A percentile compares a stretch with the other conserved stretches of the same genome.
Evolutionary conservation across 2,888 invertebrate species (phyloP).

Genomic region (Cephus sareptanus): DNA sequence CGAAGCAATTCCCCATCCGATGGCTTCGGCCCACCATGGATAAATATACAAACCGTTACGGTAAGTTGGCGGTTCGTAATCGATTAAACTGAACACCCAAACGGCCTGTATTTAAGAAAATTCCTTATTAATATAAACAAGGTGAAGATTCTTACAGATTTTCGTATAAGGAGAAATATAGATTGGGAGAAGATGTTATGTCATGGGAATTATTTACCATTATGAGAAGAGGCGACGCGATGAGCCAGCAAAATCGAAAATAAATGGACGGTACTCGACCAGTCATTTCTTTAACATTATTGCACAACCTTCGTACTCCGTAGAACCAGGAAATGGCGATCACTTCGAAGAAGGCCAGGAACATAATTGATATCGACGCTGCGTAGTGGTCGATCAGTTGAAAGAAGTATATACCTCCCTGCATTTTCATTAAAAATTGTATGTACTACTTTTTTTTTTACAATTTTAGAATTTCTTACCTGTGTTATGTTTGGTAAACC

Average conservation of each 20-base stretch:
- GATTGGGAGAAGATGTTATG: not conserved
- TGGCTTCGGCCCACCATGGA: conserved; percentile 85
- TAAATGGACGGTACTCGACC: conserved; percentile 83
- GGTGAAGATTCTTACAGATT: not conserved
- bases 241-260: conserved; percentile 87
- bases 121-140: not conserved
- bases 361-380: conserved; percentile 91
- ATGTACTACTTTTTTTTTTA: not conserved
- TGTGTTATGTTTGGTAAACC: conserved; percentile 91
- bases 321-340: conserved; percentile 94
- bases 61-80: conserved; percentile 87
- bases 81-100: conserved; percentile 89
- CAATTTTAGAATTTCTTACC: conserved; percentile 63
- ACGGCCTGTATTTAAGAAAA: conserved; percentile 72
- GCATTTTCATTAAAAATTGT: conserved; percentile 27
- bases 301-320: conserved; percentile 82
- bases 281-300: conserved; percentile 91
- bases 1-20: conserved; percentile 90
- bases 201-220: conserved; percentile 67
- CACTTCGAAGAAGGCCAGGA: conserved; percentile 93
- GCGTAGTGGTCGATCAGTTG: conserved; percentile 94
- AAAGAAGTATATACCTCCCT: conserved; percentile 92
- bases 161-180: not conserved
- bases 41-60: conserved; percentile 83
- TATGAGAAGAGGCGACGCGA: conserved; percentile 83